Conservation (phyloP, 2,113 vertebrate genomes). For the Hemichromis elongatus region DNA sequence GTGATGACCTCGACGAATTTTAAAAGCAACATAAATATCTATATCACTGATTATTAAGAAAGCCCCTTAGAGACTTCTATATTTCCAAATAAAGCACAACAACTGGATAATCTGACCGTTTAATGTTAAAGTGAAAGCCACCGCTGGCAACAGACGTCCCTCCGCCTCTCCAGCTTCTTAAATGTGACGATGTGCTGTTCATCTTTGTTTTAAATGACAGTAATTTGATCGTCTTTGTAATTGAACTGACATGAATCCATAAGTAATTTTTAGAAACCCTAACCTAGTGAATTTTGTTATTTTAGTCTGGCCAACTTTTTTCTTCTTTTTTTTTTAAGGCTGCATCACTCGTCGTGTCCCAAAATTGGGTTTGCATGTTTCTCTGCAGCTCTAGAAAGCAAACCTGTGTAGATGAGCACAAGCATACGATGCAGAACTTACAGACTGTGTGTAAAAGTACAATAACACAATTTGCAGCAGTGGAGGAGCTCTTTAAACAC, state of each 20-base stretch:
- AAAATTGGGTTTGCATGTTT: rapidly evolving
- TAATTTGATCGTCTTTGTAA: rapidly evolving
- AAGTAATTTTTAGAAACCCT: neutral
- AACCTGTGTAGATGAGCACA: rapidly evolving
- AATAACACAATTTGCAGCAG: neutral
- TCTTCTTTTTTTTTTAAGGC: neutral
- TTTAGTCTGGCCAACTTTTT: neutral
- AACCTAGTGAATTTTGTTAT: neutral
- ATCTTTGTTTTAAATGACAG: neutral
- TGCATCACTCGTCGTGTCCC: neutral
- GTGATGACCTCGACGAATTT: neutral
- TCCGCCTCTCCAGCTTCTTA: neutral
- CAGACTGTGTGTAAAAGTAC: neutral
- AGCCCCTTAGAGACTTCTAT: neutral
- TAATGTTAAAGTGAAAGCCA: rapidly evolving
- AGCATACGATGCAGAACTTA: neutral
- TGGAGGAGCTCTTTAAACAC: neutral
- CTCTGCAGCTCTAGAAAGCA: neutral
- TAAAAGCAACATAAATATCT: neutral
- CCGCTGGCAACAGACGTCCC: neutral
- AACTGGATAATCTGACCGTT: neutral
- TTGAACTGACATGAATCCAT: neutral
- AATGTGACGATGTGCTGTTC: neutral
- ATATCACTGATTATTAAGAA: neutral
- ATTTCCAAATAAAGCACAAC: neutral